Conservation (phyloP, 2,113 vertebrate genomes). For the Stigmatopora nigra region DNA sequence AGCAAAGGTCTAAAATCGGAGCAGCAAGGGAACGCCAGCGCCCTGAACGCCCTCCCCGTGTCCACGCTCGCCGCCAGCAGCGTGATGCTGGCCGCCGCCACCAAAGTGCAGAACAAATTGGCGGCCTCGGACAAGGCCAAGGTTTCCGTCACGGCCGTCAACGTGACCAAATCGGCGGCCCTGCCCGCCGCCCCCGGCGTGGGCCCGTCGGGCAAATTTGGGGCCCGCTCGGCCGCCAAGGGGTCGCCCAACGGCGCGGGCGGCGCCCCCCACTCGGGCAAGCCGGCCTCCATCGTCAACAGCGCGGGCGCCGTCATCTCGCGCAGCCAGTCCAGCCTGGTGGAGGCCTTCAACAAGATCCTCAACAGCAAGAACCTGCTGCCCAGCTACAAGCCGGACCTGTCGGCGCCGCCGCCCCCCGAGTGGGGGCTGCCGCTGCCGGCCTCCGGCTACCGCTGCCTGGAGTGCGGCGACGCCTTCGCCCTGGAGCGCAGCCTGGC, state of each 20-base stretch:
- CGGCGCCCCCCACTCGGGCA: slow-evolving; percentile 66
- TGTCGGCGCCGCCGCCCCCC: slow-evolving; percentile 69
- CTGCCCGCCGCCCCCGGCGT: slow-evolving; percentile 55
- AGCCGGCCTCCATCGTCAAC: slow-evolving; percentile 67
- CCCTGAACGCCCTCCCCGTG: slow-evolving; percentile 76
- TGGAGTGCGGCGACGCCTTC: slow-evolving; percentile 91
- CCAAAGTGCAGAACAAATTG: slow-evolving; percentile 88
- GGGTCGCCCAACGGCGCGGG: slow-evolving; percentile 71
- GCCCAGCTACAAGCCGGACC: slow-evolving; percentile 89
- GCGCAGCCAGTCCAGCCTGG: slow-evolving; percentile 87
- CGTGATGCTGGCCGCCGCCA: slow-evolving; percentile 91
- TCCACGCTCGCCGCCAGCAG: slow-evolving; percentile 86
- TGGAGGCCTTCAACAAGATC: slow-evolving; percentile 95
- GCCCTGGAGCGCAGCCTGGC: slow-evolving; percentile 91
- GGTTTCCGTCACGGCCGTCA: slow-evolving; percentile 65
- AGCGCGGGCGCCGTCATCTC: slow-evolving; percentile 82
- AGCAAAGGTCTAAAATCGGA: slow-evolving; percentile 54
- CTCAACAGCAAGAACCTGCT: slow-evolving; percentile 93
- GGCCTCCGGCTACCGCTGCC: slow-evolving; percentile 82
- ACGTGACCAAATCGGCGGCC: slow-evolving; percentile 60
- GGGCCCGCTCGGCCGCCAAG: slow-evolving; percentile 60
- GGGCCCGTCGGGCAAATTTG: slow-evolving; percentile 62
- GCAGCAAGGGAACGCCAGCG: slow-evolving; percentile 75
- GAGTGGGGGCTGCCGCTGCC: slow-evolving; percentile 83
- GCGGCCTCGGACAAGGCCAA: slow-evolving; percentile 69